Percentiles rank a stretch among this genome's conserved stretches.
phyloP scores from a whole-genome alignment of 1,140 invertebrate species.

The Tribolium castaneum region DNA sequence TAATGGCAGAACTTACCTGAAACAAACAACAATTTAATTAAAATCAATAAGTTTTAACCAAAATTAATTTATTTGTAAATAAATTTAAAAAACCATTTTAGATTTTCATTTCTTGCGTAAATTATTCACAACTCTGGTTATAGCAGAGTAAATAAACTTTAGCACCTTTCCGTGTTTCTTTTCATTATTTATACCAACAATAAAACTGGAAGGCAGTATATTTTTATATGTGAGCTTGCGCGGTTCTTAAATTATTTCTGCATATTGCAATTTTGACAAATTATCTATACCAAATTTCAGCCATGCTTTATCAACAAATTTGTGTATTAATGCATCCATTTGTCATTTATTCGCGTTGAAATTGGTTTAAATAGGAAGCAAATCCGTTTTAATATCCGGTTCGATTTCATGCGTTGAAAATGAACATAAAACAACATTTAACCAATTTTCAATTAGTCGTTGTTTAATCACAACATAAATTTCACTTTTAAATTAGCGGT shows the following conservation, averaged over 20 bases:
- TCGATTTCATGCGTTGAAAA: too few species aligned
- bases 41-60: not conserved
- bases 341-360: too few species aligned
- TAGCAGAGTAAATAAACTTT: not conserved
- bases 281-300: too few species aligned
- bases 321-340: too few species aligned
- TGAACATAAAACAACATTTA: too few species aligned
- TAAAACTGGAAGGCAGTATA: not conserved
- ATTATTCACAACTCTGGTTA: not conserved
- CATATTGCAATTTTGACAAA: too few species aligned
- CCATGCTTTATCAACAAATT: too few species aligned
- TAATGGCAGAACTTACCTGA: not conserved
- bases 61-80: not conserved
- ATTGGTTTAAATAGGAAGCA: too few species aligned
- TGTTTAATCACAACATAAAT: too few species aligned
- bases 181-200: not conserved
- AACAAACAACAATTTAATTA: not conserved
- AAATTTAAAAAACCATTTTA: not conserved
- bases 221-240: not conserved
- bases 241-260: not conserved
- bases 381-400: too few species aligned
- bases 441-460: too few species aligned
- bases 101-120: not conserved
- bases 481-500: too few species aligned
- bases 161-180: not conserved